Evolutionary conservation across 2,888 invertebrate genomes (phyloP).

Genomic region (Andrena dorsata): DNA sequence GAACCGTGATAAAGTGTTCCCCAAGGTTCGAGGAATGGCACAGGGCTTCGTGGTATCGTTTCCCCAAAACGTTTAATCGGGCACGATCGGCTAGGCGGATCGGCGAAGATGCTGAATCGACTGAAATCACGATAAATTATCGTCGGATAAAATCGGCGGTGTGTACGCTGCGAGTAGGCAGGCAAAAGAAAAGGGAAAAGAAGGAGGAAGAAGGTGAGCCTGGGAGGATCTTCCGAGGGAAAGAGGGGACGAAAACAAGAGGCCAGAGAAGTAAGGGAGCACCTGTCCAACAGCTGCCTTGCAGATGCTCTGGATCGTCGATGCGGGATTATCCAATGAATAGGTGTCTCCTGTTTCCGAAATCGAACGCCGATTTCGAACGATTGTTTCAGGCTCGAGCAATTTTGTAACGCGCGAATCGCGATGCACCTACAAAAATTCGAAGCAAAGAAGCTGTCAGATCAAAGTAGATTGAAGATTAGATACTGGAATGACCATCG

Average conservation of each 20-base stretch:
- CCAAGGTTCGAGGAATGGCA: background rate
- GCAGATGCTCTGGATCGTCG: constrained; percentile 64
- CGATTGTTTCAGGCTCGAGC: constrained; percentile 4
- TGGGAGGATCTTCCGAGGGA: constrained; percentile 32
- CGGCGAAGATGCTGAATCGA: constrained; percentile 32
- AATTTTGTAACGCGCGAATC: background rate
- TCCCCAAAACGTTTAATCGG: constrained; percentile 52
- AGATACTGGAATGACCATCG: no score
- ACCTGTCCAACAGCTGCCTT: constrained; percentile 73
- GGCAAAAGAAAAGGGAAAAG: constrained; percentile 35
- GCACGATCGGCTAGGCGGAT: constrained; percentile 29
- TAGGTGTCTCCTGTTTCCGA: constrained; percentile 59
- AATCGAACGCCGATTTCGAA: constrained; percentile 41
- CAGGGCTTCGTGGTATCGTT: constrained; percentile 35
- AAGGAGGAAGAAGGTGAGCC: constrained; percentile 29
- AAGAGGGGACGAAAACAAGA: constrained; percentile 57
- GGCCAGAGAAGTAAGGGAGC: constrained; percentile 61
- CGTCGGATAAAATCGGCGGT: constrained; percentile 68
- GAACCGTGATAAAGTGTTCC: background rate
- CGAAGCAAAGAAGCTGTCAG: background rate
- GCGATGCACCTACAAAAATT: background rate
- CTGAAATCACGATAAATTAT: constrained; percentile 75
- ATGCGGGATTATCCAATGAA: constrained; percentile 68
- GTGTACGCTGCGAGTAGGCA: constrained; percentile 38
- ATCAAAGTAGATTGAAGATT: no score